Evolutionary conservation across 1,140 invertebrate genomes (phyloP), one percentile per base, ranked within the genome.

Genomic region (Trichogramma pretiosum): DNA sequence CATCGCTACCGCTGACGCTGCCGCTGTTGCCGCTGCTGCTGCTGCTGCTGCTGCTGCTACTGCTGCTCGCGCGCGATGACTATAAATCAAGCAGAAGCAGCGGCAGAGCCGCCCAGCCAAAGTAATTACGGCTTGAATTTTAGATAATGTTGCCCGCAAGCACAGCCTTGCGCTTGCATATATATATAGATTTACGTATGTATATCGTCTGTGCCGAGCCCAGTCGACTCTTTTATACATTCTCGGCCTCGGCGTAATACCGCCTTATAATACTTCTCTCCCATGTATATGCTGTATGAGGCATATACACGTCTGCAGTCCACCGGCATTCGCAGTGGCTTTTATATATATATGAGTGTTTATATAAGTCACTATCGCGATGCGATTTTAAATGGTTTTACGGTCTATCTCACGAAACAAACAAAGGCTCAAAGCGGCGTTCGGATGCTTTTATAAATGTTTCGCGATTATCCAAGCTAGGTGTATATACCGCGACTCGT

Each of bases 111-210:
- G 67, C 64, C 68, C 68, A 68, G 66, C 65, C 67, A 64, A 73
- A 72, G 69, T 72, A 73, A 73, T 72, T 73, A 73, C 70, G 66
- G 68, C 69, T 68, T 72, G 69, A 73, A 72, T 72, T 73, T 72
- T 72, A 73, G 69, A 72, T 73, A 73, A 72, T 72, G 69, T 69
- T 70, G 67, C 70, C 70, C 70, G 67, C 70, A 72, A 73, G 66
- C 67, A 68, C 61, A 60, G 67, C 59, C 53, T 56, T 48, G 55
- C 48, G 56, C 48, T 50, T 40, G 43, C 7, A 30, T 8, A 30
- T 30, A 30, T 30, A 30, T 30, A 30, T 30, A 30, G 7, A 30
- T 30, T 8, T 30, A 30, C 26, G n/a, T 30, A 30, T 35, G 16
- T 9, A 11, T 16, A 35, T 35, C 34, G 9, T 16, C 16, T 35